Base-by-base conservation (phyloP, 2,888 invertebrate species). In the Nomada ruficornis region DNA sequence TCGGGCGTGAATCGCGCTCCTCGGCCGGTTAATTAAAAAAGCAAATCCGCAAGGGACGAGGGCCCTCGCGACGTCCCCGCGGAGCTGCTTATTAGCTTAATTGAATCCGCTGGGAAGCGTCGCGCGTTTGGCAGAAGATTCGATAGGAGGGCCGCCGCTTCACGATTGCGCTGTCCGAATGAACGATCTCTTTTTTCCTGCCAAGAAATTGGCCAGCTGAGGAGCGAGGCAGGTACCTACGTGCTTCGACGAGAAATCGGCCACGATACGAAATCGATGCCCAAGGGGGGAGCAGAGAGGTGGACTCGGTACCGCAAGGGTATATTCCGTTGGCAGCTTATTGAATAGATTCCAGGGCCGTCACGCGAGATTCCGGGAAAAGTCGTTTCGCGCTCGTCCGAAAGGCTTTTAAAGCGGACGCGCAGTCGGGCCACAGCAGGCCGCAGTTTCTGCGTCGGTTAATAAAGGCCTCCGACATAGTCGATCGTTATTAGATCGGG, bases 401-500 rank as follows among this genome's bases (percentile, higher is more conserved):
- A 89, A 91, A 86, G 77, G 74, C 78, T 72, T 82, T 80, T 76
- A 72, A 84, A 72, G 62, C 59, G 47, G 62, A 10, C 57, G 67
- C 62, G 54, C 29, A 52, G 59, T n/a, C 65, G 65, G 70, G 62
- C 57, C 79, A 57, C 52, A 26, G 10, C 59, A 20, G 76, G 62
- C 68, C 63, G 75, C 63, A 72, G 82, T 69, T 72, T 52, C 80
- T 88, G 90, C 79, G 47, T 91, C 90, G 89, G 89, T 93, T 93
- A 93, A 93, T 93, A 93, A 92, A 93, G 92, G 93, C 92, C 90
- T 93, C 91, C 88, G 89, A 89, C 90, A 84, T 91, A 91, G 90
- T 91, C 92, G 91, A 93, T 93, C 93, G 91, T 93, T 93, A 93
- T 93, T 93, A 92, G 92, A 93, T 93, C 90, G 92, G 92, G 91